Evolutionary conservation across 1,140 invertebrate genomes (phyloP).

Genomic region (Chironomus tepperi): DNA sequence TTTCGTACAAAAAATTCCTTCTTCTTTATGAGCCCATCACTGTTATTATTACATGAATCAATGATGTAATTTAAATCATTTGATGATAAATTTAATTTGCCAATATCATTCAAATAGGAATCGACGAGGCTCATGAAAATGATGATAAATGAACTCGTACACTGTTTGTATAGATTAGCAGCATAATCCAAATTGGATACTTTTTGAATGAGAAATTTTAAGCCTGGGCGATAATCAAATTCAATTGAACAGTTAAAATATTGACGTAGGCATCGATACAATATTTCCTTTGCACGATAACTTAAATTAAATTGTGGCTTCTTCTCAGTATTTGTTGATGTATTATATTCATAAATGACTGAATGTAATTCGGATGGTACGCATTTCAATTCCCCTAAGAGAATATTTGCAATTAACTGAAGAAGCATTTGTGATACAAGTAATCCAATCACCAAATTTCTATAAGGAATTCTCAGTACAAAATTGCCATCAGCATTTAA

Average conservation of each 20-base stretch:
- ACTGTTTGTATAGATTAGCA: slow-evolving; percentile 86
- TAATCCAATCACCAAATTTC: slow-evolving; percentile 76
- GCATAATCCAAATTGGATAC: slow-evolving; percentile 78
- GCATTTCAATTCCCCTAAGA: slow-evolving; percentile 57
- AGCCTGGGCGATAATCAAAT: slow-evolving; percentile 78
- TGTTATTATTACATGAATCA: slow-evolving; percentile 44
- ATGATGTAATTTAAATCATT: slow-evolving; percentile 58
- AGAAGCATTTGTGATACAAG: slow-evolving; percentile 85
- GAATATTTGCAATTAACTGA: slow-evolving; percentile 76
- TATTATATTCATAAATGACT: slow-evolving; percentile 39
- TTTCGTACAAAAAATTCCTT: slow-evolving; percentile 48
- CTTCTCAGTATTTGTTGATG: slow-evolving; percentile 46
- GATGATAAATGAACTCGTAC: slow-evolving; percentile 83
- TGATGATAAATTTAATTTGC: slow-evolving; percentile 49
- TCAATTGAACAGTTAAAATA: slow-evolving; percentile 72
- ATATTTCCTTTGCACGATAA: slow-evolving; percentile 40
- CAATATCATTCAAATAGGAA: slow-evolving; percentile 57
- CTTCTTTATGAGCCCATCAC: slow-evolving; percentile 44
- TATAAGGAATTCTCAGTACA: slow-evolving; percentile 72
- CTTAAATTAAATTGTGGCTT: slow-evolving; percentile 45
- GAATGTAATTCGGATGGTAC: slow-evolving; percentile 38
- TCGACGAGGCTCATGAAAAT: slow-evolving; percentile 81
- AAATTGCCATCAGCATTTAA: slow-evolving; percentile 71
- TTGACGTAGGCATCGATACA: slow-evolving; percentile 69
- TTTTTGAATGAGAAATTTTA: slow-evolving; percentile 90